Evolutionary conservation across 92 coral and sea anemone species (phyloP), one percentile per base, ranked within the genome.

Genomic region (Palythoa caribaeorum): DNA sequence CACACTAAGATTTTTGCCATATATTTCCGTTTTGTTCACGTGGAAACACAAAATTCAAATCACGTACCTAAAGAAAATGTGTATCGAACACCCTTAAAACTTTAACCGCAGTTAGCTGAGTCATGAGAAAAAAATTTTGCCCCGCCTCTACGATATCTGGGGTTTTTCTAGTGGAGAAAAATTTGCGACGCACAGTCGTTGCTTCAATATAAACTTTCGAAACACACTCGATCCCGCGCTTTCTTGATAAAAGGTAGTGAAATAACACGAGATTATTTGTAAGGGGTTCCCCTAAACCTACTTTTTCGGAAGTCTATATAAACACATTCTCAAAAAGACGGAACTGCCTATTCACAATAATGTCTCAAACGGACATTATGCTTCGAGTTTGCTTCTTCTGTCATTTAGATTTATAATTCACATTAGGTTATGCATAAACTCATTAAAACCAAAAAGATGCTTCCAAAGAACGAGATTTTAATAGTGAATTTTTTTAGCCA

Each of bases 201-300:
- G 86, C 38, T 44, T 80, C 86, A 81, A 81, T 81, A 81, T 81
- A 65, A 6, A 68, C 60, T 81, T 81, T 81, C 76, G 86, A 81
- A 81, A 81, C 86, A 51, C 35, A 39, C 73, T 14, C 73, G 14
- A 78, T 53, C 71, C 37, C 52, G 71, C 51, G 47, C 2, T 66
- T 47, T 5, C 14, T 50, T 8, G 38, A 51, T 13, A 70, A 70
- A 10, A 70, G 47, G 75, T 50, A 51, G 8, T 10, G 35, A 21
- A 53, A 14, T 19, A 53, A 51, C 37, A 13, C 38, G 37, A 21
- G 21, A n/a, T 63, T 3, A 76, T 9, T 59, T 60, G 7, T 36
- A 38, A 44, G 69, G 74, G 85, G 16, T 17, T 14, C 3, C 13
- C 40, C 59, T 35, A 66, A 16, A 19, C 44, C 39, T 21, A 60